Percentiles rank a stretch among this genome's conserved stretches.
These are phyloP conservation scores for Neocrepidodera transversa DNA, from an alignment of 2,888 invertebrate genomes.

Conservation along the genomic window DNA sequence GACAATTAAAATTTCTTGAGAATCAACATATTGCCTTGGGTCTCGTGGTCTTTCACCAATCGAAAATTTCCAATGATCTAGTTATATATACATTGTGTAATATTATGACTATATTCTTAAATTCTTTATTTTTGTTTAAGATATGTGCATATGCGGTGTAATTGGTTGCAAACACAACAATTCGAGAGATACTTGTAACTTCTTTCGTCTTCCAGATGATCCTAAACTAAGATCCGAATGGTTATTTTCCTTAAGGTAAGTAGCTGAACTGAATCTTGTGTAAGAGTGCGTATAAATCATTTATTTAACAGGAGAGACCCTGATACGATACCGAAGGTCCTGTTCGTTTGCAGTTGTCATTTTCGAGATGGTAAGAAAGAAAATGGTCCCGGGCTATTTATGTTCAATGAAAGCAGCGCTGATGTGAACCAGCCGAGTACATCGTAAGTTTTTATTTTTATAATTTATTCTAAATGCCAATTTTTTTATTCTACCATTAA, in stretches of 20 bases:
- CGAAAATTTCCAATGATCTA: too few relatives aligned
- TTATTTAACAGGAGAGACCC: background rate
- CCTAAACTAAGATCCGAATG: background rate
- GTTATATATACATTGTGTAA: too few relatives aligned
- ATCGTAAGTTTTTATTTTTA: background rate
- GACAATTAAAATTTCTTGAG: too few relatives aligned
- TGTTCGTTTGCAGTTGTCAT: slow-evolving; percentile 3
- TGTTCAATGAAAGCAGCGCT: background rate
- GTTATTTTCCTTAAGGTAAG: background rate
- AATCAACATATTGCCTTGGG: too few relatives aligned
- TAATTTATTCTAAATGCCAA: too few relatives aligned
- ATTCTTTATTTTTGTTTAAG: too few relatives aligned
- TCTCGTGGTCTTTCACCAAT: too few relatives aligned
- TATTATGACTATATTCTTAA: too few relatives aligned
- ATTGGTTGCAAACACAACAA: slow-evolving; percentile 2
- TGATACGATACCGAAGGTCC: background rate
- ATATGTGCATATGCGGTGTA: background rate
- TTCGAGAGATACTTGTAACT: slow-evolving; percentile 2
- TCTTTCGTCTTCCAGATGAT: slow-evolving; percentile 1
- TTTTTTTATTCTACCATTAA: too few relatives aligned
- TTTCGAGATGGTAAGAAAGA: background rate
- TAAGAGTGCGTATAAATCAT: background rate
- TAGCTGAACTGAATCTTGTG: background rate
- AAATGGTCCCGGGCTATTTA: background rate
- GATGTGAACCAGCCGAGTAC: background rate